Conservation (phyloP, 1,140 invertebrate genomes). For the Drosophila sturtevanti region DNA sequence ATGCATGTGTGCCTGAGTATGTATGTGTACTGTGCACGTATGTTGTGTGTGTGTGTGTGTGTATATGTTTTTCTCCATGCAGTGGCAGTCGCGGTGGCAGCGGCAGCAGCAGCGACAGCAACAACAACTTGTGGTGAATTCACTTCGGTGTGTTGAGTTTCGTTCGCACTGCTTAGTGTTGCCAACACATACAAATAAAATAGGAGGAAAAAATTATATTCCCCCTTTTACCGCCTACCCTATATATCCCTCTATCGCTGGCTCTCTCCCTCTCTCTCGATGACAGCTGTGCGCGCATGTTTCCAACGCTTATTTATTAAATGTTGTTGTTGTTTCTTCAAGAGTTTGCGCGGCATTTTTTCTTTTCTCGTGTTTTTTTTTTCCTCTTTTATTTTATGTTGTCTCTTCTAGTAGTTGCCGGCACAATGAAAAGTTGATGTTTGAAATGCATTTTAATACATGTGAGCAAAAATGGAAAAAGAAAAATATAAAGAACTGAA, state of each 20-base stretch:
- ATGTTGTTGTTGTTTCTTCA: slow-evolving; percentile 40
- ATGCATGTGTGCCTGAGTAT: slow-evolving; percentile 1
- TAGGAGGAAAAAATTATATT: slow-evolving; percentile 11
- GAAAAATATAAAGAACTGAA: slow-evolving; percentile 6
- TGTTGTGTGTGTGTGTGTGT: slow-evolving; percentile 8
- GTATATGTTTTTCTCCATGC: slow-evolving; percentile 73
- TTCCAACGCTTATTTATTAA: slow-evolving; percentile 72
- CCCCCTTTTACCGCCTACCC: background rate
- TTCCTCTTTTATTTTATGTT: background rate
- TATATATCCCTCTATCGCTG: slow-evolving; percentile 29
- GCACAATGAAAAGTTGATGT: slow-evolving; percentile 1
- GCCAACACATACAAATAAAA: slow-evolving; percentile 60
- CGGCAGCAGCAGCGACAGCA: slow-evolving; percentile 12
- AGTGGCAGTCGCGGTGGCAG: slow-evolving; percentile 28
- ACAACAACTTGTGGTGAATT: slow-evolving; percentile 62
- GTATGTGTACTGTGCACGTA: slow-evolving; percentile 26
- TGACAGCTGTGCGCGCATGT: slow-evolving; percentile 78
- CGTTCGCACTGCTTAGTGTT: slow-evolving; percentile 48
- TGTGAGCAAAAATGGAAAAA: slow-evolving; percentile 8
- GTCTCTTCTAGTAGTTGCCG: background rate
- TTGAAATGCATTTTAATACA: background rate
- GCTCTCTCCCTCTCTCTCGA: slow-evolving; percentile 8
- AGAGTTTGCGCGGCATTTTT: slow-evolving; percentile 68
- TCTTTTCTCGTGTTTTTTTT: background rate
- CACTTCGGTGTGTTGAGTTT: slow-evolving; percentile 19